phyloP scores from a whole-genome alignment of 2,797 vertebrate species.

The Myiothlypis chrysogaster region DNA sequence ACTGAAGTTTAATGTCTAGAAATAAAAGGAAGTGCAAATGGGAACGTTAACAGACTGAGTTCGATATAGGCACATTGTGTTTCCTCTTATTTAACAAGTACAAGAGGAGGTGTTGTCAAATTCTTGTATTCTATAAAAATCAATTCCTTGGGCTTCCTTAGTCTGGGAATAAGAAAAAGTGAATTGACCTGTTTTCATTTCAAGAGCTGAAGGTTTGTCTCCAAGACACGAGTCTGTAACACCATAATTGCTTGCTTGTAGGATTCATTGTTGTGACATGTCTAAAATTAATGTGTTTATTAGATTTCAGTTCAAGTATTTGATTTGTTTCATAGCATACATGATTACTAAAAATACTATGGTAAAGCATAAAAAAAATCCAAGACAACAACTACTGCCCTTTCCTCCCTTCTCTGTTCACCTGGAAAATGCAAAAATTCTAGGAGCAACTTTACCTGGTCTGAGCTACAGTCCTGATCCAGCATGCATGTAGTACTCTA shows the following conservation, averaged over 20 bases:
- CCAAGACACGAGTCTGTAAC: not conserved
- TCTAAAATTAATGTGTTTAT: not conserved
- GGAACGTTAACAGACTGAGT: not conserved
- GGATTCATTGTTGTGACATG: not conserved
- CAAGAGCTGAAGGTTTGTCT: not conserved
- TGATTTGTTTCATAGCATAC: not conserved
- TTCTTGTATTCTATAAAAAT: not conserved
- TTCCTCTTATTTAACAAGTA: not conserved
- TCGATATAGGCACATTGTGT: not conserved
- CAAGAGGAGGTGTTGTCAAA: not conserved
- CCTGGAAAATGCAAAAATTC: not conserved
- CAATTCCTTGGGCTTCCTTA: not conserved
- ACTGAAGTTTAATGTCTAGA: not conserved
- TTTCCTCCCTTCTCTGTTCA: not conserved
- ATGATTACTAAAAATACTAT: not conserved
- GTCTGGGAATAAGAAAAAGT: not conserved
- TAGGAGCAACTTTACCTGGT: not conserved
- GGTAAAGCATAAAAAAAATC: not conserved
- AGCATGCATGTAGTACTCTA: fast-evolving
- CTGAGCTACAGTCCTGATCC: no score
- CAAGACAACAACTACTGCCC: not conserved
- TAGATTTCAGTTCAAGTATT: not conserved
- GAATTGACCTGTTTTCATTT: not conserved
- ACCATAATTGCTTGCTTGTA: not conserved
- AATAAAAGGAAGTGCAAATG: not conserved